A percentile compares a stretch with the other conserved stretches of the same genome.
Conservation (phyloP, 1,140 invertebrate genomes). For the Spodoptera frugiperda region DNA sequence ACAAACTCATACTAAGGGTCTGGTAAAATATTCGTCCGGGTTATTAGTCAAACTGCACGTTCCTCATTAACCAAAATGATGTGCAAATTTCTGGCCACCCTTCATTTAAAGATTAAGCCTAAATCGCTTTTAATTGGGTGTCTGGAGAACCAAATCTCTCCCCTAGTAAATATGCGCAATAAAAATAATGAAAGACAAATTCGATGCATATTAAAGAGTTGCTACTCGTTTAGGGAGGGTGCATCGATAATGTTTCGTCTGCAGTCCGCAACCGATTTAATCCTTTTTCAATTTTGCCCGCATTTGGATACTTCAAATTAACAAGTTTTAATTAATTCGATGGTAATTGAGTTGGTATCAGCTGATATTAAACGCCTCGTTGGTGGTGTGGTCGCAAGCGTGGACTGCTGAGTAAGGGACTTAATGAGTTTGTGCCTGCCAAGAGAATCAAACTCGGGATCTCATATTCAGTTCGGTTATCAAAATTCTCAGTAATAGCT, state of each 20-base stretch:
- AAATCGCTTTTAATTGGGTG: conserved; percentile 6
- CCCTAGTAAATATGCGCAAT: neutral
- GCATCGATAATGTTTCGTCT: conserved; percentile 27
- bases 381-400: too few relatives aligned
- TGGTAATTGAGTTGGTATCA: neutral
- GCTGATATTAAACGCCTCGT: too few relatives aligned
- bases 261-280: neutral
- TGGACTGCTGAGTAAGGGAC: too few relatives aligned
- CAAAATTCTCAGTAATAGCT: too few relatives aligned
- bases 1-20: too few relatives aligned
- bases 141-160: neutral
- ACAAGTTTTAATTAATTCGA: neutral
- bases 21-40: too few relatives aligned
- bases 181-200: conserved; percentile 25
- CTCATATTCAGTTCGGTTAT: too few relatives aligned
- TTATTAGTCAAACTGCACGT: too few relatives aligned
- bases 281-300: conserved; percentile 18
- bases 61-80: neutral
- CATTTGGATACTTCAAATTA: neutral
- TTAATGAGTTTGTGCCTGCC: too few relatives aligned
- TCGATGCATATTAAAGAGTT: conserved; percentile 33
- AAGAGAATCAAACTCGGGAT: too few relatives aligned
- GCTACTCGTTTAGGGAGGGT: conserved; percentile 5
- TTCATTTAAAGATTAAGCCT: neutral
- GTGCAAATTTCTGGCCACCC: neutral